Evolutionary conservation across 2,888 invertebrate genomes (phyloP), one percentile per base, ranked within the genome.

Genomic region (Octonoba sinensis): DNA sequence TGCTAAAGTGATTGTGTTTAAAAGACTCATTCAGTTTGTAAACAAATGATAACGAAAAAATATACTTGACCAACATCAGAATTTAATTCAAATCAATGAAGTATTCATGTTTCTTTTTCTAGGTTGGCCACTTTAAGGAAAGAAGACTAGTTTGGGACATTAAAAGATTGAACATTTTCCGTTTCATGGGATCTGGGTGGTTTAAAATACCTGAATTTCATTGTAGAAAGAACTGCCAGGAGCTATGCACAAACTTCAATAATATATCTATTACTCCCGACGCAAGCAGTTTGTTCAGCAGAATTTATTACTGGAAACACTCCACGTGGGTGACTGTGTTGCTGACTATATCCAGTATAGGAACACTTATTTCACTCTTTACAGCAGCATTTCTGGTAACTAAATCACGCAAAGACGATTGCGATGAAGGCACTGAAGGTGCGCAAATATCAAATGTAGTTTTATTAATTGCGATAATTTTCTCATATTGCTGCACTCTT

Each of bases 371-470:
- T 60, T 92, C 92, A 85, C 86, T 93, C 69, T 91, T 92, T 12
- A 91, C 93, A 60, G 89, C 92, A 44, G 90, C 91, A 66, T 93
- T 93, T 86, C 90, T 94, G 65, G 88, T 92, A 54, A 90, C 92
- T 59, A 90, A 93, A 47, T 90, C 93, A 65, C 92, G 92, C 84
- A 90, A 91, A 85, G 91, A 91, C 60, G 91, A 92, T 84, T 90
- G 92, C 15, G 90, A 93, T 27, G 93, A 93, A 86, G 76, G 76
- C 22, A 90, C 93, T 27, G 93, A 93, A 44, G 93, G 93, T 6
- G 93, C 93, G 87, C 93, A 93, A 0, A 88, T 86, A 1, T 87
- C 90, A 51, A 89, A 90, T 20, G 87, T 90, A 22, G 81, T 90
- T n/a, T 85, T 90, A 70, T 87, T 90, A 20, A 75, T 89, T n/a